phyloP scores from a whole-genome alignment of 2,797 vertebrate species.

The Peromyscus aztecus region DNA sequence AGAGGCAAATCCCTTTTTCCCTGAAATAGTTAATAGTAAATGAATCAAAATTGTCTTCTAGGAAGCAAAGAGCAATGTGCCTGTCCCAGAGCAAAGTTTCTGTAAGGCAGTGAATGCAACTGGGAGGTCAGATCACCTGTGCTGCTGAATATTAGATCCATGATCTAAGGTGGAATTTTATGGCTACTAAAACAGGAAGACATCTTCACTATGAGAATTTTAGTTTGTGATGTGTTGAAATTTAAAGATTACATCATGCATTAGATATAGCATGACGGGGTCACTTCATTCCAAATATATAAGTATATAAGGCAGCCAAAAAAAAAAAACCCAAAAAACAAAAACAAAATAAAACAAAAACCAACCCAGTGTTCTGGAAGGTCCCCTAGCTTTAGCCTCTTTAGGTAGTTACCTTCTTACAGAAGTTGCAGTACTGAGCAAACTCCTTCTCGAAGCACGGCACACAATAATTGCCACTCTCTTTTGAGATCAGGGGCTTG shows the following conservation, averaged over 20 bases:
- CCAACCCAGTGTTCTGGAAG: neutral
- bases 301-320: neutral
- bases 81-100: neutral
- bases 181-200: neutral
- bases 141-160: neutral
- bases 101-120: neutral
- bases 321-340: no score
- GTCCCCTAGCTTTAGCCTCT: neutral
- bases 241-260: neutral
- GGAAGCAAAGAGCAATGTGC: neutral
- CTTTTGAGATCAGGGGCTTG: conserved; percentile 97
- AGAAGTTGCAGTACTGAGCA: conserved; percentile 95
- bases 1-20: neutral
- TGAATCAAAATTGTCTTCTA: conserved; percentile 38
- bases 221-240: neutral
- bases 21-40: conserved; percentile 5
- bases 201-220: neutral
- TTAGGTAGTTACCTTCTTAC: conserved; percentile 94
- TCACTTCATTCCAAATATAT: conserved; percentile 1
- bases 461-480: conserved; percentile 94
- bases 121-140: conserved; percentile 15
- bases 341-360: neutral
- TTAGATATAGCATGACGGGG: neutral
- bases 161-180: conserved; percentile 38
- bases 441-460: conserved; percentile 97